phyloP scores from a whole-genome alignment of 2,797 vertebrate genomes.

The Coendou prehensilis region DNA sequence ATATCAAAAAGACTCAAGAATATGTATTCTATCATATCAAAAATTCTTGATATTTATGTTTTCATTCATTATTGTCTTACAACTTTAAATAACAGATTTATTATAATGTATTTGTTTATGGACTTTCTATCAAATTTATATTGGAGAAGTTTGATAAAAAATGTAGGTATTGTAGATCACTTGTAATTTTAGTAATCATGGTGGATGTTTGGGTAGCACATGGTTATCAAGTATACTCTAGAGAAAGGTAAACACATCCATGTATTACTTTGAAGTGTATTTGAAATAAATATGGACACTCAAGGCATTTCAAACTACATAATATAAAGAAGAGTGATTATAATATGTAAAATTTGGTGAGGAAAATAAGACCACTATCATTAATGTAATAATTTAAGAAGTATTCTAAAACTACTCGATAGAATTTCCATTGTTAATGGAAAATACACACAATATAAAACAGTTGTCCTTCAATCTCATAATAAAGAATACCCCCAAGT shows the following conservation, averaged over 20 bases:
- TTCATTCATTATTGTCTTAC: neutral
- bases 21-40: neutral
- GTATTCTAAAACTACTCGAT: neutral
- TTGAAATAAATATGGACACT: slow-evolving; percentile 57
- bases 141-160: neutral
- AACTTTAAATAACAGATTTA: neutral
- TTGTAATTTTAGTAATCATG: neutral
- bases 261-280: neutral
- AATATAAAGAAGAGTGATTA: neutral
- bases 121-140: neutral
- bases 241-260: neutral
- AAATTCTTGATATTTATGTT: neutral
- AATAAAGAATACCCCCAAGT: neutral
- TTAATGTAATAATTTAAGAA: neutral
- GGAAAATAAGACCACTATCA: neutral
- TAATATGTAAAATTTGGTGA: neutral
- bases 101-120: neutral
- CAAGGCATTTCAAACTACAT: neutral
- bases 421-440: neutral
- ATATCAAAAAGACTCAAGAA: neutral
- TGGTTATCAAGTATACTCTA: neutral
- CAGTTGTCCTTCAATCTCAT: neutral
- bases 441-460: neutral
- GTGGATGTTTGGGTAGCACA: neutral
- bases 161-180: neutral